Base-by-base conservation (phyloP, 2,113 vertebrate species). In the Sakesphorus luctuosus region DNA sequence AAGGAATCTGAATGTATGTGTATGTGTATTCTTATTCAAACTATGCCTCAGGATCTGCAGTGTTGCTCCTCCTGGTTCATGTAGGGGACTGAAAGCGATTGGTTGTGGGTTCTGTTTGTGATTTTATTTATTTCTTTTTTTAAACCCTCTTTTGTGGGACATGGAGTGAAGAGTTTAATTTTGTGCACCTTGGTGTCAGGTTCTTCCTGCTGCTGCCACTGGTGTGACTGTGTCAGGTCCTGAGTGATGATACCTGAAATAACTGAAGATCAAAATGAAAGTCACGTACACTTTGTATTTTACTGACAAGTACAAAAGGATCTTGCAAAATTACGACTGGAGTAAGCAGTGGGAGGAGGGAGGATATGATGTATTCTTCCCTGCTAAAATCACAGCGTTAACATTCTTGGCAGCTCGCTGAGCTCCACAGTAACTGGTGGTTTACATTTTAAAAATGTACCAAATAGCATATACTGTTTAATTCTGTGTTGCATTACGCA, bases 371-470 rank as follows among this genome's bases (percentile, higher is more conserved):
- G 65, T 76, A 74, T 83, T 92, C 92, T 93, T 89, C 90, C 62
- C 88, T 61, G 47, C 93, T 95, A 65, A 91, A 92, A 76, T 95
- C 91, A 24, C 53, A 20, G 71, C 6, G 7, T 95, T 92, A 59
- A 62, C 46, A 36, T 93, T 96, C 91, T 95, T 94, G 92, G 93
- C 85, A 92, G 81, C 59, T 79, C 56, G 2, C 69, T 8, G 44
- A 76, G 81, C 78, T 88, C 33, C 1, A 0, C 90, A 66, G 68
- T 77, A 94, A 86, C 95, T 97, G 58, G 81, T 93, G 88, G 88
- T 97, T 97, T 95, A 61, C 87, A 61, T 94, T 95, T 97, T 78
- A 73, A 76, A 93, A 96, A 87, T 31, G 66, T 87, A 95, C 80
- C 38, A 28, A 71, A 56, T 47, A 94, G 80, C 69, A 44, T 77